A percentile compares a stretch with the other conserved stretches of the same genome.
Conservation (phyloP, 1,140 invertebrate species). For the Drosophila aff. region DNA sequence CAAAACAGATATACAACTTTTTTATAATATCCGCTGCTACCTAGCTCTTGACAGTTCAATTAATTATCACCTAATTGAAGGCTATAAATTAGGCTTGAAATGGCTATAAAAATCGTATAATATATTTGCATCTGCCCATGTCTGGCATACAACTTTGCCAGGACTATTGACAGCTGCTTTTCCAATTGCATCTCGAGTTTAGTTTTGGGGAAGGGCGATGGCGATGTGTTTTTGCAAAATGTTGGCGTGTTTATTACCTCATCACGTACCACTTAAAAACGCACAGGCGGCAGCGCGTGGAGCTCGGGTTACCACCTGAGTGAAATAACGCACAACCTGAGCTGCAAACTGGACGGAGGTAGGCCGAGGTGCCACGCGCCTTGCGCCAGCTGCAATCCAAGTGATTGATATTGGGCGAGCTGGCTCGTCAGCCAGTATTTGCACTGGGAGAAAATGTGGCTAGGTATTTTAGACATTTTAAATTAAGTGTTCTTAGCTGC, state of each 20-base stretch:
- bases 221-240: conserved; percentile 34
- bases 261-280: conserved; percentile 67
- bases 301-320: conserved; percentile 66
- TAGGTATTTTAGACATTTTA: background rate
- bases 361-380: conserved; percentile 41
- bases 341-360: conserved; percentile 17
- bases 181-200: conserved; percentile 1
- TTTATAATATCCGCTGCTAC: too few species aligned
- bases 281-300: conserved; percentile 59
- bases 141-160: conserved; percentile 27
- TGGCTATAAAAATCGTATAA: background rate
- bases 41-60: conserved; percentile 12
- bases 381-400: conserved; percentile 53
- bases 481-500: background rate
- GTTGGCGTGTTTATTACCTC: conserved; percentile 76
- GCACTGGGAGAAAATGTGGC: conserved; percentile 8
- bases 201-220: conserved; percentile 37
- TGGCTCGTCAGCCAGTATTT: conserved; percentile 18
- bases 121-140: conserved; percentile 48
- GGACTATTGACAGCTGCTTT: conserved; percentile 66
- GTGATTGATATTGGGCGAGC: conserved; percentile 79
- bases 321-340: conserved; percentile 17
- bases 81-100: conserved; percentile 10
- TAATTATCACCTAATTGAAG: conserved; percentile 18
- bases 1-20: background rate